phyloP scores from a whole-genome alignment of 2,888 invertebrate species.

The Xylota segnis region DNA sequence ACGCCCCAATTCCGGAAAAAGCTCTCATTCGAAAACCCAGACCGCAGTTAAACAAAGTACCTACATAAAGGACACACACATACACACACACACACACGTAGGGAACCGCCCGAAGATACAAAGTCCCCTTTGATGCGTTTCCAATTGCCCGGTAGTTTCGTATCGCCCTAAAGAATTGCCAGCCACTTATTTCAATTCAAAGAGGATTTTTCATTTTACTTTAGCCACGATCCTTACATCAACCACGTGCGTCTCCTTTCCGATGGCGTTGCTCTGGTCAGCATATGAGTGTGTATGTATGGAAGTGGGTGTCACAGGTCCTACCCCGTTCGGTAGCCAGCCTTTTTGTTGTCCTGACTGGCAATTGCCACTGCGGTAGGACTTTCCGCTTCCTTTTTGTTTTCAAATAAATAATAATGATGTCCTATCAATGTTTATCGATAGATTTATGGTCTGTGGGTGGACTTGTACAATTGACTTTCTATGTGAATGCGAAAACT shows the following conservation, averaged over 20 bases:
- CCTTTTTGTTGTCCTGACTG: constrained; percentile 63
- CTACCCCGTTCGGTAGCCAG: constrained; percentile 34
- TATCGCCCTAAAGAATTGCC: constrained; percentile 35
- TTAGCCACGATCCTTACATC: constrained; percentile 31
- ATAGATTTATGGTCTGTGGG: constrained; percentile 66
- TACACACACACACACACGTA: not conserved
- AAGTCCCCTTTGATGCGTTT: constrained; percentile 49
- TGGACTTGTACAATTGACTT: constrained; percentile 25
- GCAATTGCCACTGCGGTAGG: constrained; percentile 43
- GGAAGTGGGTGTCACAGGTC: constrained; percentile 40
- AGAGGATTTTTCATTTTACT: constrained; percentile 53
- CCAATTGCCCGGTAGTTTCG: constrained; percentile 42
- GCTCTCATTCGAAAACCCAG: not conserved
- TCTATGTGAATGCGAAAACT: constrained; percentile 56
- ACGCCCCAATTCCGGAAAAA: not conserved
- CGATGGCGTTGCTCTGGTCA: not conserved
- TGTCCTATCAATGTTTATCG: constrained; percentile 75
- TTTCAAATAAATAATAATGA: constrained; percentile 75
- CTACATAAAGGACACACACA: constrained; percentile 28
- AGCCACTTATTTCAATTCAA: constrained; percentile 64
- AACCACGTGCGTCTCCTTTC: not conserved
- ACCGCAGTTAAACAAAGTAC: constrained; percentile 46
- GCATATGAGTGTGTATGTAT: constrained; percentile 4
- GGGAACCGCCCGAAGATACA: constrained; percentile 51
- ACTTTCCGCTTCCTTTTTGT: not conserved